Conservation (phyloP, 2,113 vertebrate species). For the Elaphurus davidianus region DNA sequence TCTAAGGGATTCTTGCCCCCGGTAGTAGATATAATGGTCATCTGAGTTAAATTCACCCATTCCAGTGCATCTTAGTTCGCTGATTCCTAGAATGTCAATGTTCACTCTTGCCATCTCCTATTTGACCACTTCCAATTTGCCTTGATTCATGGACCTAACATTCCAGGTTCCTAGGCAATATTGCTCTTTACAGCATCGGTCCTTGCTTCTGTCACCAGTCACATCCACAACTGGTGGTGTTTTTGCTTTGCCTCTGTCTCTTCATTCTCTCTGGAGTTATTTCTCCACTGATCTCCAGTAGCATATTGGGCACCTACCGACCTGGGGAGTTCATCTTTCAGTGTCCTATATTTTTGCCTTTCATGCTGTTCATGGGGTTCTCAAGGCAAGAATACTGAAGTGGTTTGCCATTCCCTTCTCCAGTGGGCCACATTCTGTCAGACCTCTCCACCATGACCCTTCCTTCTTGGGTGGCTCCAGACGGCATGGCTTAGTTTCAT, state of each 20-base stretch:
- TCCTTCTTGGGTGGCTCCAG: not conserved
- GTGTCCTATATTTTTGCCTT: not conserved
- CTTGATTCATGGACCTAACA: not conserved
- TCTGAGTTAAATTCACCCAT: not conserved
- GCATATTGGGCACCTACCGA: not conserved
- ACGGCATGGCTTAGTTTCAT: not conserved
- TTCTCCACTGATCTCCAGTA: not conserved
- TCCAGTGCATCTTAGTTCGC: not conserved
- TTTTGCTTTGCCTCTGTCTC: not conserved
- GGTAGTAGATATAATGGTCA: not conserved
- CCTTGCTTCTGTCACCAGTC: not conserved
- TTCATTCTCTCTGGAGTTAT: not conserved
- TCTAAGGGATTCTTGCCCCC: not conserved
- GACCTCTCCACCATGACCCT: not conserved
- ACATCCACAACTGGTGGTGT: not conserved
- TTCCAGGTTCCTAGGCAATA: not conserved
- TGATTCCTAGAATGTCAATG: fast-evolving
- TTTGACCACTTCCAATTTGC: not conserved
- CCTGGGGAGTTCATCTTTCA: not conserved
- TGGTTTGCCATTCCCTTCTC: not conserved
- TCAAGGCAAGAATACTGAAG: not conserved
- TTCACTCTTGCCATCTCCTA: not conserved
- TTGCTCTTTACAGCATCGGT: not conserved
- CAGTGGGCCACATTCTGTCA: not conserved
- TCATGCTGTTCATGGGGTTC: not conserved